Evolutionary conservation across 2,113 vertebrate genomes (phyloP).

Genomic region (Ancistrus triradiatus): DNA sequence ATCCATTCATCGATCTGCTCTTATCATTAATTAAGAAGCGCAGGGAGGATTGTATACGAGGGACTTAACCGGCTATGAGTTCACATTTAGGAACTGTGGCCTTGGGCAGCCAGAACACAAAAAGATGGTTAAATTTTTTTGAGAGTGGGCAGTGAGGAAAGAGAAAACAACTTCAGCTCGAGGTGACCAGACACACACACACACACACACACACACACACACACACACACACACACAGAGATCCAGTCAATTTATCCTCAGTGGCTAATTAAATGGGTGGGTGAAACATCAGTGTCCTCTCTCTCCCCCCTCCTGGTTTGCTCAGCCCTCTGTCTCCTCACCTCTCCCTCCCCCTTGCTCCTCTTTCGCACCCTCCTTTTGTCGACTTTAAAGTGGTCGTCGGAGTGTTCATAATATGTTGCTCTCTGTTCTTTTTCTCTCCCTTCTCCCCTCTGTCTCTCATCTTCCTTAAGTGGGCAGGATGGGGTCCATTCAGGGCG

Average conservation of each 20-base stretch:
- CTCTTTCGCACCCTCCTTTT: slow-evolving; percentile 55
- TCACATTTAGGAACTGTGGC: too few relatives aligned
- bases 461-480: slow-evolving; percentile 66
- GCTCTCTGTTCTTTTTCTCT: slow-evolving; percentile 54
- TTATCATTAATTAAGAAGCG: too few relatives aligned
- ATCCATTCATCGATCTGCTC: too few relatives aligned
- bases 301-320: slow-evolving; percentile 45
- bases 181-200: slow-evolving; percentile 4
- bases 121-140: too few relatives aligned
- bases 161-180: neutral
- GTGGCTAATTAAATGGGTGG: slow-evolving; percentile 68
- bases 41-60: too few relatives aligned
- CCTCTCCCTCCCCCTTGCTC: slow-evolving; percentile 43
- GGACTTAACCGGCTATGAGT: too few relatives aligned
- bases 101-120: too few relatives aligned
- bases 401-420: slow-evolving; percentile 75
- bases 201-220: slow-evolving; percentile 15
- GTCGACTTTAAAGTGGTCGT: slow-evolving; percentile 73
- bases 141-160: too few relatives aligned
- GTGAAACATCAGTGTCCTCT: slow-evolving; percentile 68
- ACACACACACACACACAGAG: slow-evolving; percentile 5
- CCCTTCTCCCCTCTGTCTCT: slow-evolving; percentile 41
- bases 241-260: slow-evolving; percentile 59
- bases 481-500: slow-evolving; percentile 55
- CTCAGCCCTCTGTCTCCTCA: slow-evolving; percentile 41